Conservation (phyloP, 1,140 invertebrate genomes). For the Apolygus lucorum region DNA sequence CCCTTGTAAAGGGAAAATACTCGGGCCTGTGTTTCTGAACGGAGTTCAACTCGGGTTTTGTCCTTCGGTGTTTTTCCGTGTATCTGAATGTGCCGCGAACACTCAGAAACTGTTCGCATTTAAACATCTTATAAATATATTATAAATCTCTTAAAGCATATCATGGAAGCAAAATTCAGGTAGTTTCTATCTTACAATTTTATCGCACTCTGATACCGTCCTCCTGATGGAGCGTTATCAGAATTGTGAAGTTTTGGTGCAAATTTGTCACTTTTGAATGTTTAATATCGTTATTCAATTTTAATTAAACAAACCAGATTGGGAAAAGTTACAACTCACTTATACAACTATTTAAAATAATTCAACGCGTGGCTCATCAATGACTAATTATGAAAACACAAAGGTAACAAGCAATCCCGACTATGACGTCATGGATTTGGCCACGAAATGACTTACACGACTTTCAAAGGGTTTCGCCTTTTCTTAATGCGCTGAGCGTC, state of each 20-base stretch:
- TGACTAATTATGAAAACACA: conserved; percentile 26
- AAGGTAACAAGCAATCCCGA: conserved; percentile 29
- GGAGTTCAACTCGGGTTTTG: no score
- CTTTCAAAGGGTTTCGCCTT: background rate
- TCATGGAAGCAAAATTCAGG: background rate
- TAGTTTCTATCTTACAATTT: no score
- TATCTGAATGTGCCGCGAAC: no score
- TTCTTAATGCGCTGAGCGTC: background rate
- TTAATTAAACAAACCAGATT: no score
- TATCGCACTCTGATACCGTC: no score
- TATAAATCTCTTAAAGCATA: no score
- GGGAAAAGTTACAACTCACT: background rate
- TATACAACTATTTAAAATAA: background rate
- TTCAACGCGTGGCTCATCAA: conserved; percentile 1
- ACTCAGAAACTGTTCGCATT: no score
- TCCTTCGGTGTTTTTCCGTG: no score
- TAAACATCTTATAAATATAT: no score
- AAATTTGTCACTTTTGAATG: conserved; percentile 3
- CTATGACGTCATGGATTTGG: conserved; percentile 22
- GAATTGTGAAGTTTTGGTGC: conserved; percentile 2
- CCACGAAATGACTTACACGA: background rate
- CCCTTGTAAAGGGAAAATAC: conserved; percentile 28
- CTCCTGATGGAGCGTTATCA: no score
- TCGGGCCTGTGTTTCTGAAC: conserved; percentile 21
- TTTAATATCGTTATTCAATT: background rate